Percentiles rank a stretch among this genome's conserved stretches.
Evolutionary conservation across 2,888 invertebrate genomes (phyloP).

Genomic region (Amphipoea oculea): DNA sequence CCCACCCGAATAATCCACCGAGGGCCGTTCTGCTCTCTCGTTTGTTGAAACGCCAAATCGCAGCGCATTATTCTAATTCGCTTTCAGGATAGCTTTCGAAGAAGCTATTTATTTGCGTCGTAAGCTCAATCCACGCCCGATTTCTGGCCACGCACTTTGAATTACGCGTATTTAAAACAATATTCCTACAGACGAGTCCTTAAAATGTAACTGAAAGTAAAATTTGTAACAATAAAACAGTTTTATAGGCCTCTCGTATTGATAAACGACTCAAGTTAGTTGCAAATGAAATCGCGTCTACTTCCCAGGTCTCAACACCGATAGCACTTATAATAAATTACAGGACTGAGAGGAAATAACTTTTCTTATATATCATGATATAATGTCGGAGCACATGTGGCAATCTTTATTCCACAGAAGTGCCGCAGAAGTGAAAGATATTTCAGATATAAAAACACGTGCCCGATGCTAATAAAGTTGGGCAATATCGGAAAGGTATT

Average conservation of each 20-base stretch:
- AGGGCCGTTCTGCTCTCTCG: constrained; percentile 87
- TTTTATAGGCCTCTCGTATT: constrained; percentile 60
- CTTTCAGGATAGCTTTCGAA: constrained; percentile 88
- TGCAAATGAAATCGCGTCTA: constrained; percentile 74
- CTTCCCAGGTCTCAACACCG: constrained; percentile 72
- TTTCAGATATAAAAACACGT: constrained; percentile 88
- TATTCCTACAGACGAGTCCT: constrained; percentile 46
- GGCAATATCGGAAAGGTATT: constrained; percentile 89
- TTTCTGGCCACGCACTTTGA: constrained; percentile 65
- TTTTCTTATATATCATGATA: constrained; percentile 81
- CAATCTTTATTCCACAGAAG: constrained; percentile 84
- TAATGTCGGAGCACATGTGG: constrained; percentile 82
- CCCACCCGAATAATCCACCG: constrained; percentile 88
- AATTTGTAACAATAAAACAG: constrained; percentile 50
- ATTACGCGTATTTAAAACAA: constrained; percentile 75
- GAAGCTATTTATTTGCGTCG: constrained; percentile 88
- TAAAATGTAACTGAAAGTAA: constrained; percentile 31
- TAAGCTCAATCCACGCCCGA: constrained; percentile 79
- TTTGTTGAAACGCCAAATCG: constrained; percentile 90
- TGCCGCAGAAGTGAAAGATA: constrained; percentile 85
- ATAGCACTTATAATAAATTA: constrained; percentile 78
- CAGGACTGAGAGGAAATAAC: constrained; percentile 78
- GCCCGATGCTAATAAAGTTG: constrained; percentile 89
- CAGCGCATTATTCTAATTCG: constrained; percentile 90
- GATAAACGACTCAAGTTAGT: constrained; percentile 72